Evolutionary conservation across 2,113 vertebrate genomes (phyloP).

Genomic region (Upupa epops): DNA sequence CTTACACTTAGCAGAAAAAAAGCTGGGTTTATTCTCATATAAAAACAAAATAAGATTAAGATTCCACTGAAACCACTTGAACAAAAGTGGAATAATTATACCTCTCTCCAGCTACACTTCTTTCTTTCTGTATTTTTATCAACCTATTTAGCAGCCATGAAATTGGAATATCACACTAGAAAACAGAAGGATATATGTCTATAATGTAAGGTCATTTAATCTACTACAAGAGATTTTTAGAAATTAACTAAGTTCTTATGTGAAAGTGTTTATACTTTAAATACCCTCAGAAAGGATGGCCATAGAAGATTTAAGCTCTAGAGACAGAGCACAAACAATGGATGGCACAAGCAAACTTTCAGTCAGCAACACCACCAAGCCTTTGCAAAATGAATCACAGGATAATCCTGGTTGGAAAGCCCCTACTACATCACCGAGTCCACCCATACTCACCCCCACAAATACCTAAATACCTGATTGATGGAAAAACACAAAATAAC

Average conservation of each 20-base stretch:
- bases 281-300: not conserved
- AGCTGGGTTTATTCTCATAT: not conserved
- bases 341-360: not conserved
- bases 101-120: not conserved
- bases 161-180: not conserved
- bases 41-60: not conserved
- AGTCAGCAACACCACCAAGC: not conserved
- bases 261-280: not conserved
- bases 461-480: no score
- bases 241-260: conserved; percentile 10
- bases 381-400: not conserved
- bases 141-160: not conserved
- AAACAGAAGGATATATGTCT: conserved; percentile 2
- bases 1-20: conserved; percentile 4
- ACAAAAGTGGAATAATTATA: conserved; percentile 23
- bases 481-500: no score
- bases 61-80: conserved; percentile 19
- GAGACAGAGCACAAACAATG: not conserved
- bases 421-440: no score
- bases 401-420: no score
- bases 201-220: not conserved
- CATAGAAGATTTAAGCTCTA: not conserved
- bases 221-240: not conserved
- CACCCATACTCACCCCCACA: no score
- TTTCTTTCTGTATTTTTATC: conserved; percentile 17